These are phyloP conservation scores for Sesamia inferens DNA, from an alignment of 2,888 invertebrate genomes.

Conservation along the genomic window DNA sequence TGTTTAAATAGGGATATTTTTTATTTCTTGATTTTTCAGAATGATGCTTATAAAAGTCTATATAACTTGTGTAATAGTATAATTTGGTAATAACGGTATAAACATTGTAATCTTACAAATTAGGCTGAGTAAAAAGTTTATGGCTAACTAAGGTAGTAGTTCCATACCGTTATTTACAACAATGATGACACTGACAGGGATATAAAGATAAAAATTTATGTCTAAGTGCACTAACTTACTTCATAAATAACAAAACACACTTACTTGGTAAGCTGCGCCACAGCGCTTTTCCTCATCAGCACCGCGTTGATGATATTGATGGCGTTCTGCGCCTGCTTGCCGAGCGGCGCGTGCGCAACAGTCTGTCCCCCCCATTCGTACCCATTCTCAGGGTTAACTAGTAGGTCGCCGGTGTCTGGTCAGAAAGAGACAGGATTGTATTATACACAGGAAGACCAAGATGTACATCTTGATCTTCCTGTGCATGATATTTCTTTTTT, in stretches of 20 bases:
- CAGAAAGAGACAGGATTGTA: conserved; percentile 46
- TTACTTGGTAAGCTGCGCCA: conserved; percentile 91
- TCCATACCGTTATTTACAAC: neutral
- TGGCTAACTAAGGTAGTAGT: neutral
- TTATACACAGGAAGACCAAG: conserved; percentile 61
- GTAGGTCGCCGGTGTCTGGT: conserved; percentile 86
- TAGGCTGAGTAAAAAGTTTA: neutral
- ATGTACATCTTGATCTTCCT: conserved; percentile 58
- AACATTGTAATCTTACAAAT: neutral
- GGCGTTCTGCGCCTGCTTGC: conserved; percentile 89
- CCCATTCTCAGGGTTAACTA: conserved; percentile 84
- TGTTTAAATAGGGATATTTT: neutral
- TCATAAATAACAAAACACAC: conserved; percentile 36
- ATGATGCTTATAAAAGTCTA: neutral
- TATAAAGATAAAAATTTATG: no score
- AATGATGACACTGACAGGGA: neutral
- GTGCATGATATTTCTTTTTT: conserved; percentile 45
- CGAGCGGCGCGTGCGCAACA: conserved; percentile 71
- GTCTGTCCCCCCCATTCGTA: conserved; percentile 84
- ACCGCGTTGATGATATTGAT: conserved; percentile 93
- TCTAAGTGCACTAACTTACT: neutral
- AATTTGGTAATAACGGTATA: neutral
- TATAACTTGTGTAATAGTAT: neutral
- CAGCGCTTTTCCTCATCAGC: conserved; percentile 90
- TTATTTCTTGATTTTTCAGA: neutral